Base-by-base conservation (phyloP, 2,888 invertebrate genomes). In the Tortrix viridana region DNA sequence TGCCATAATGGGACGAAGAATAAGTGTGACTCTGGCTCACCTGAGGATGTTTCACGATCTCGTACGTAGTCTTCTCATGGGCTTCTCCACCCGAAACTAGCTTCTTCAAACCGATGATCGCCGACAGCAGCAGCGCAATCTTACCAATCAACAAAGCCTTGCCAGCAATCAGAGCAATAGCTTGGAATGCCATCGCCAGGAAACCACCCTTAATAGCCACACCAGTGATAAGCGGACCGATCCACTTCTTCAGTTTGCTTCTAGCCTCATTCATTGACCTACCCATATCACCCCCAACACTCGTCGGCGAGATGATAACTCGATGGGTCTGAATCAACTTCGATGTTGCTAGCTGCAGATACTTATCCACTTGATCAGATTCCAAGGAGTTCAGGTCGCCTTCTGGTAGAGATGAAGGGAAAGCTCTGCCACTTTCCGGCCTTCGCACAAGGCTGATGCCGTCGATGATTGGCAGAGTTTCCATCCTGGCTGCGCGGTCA, bases 1-100 rank as follows among this genome's bases (percentile, higher is more conserved):
- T 93, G 53, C 95, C 95, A 71, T 94, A 95, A 74, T 95, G 94
- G 55, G 94, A 93, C 5, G 95, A 93, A 1, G 96, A 95, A 77
- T 96, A 96, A 5, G 95, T 94, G 77, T 96, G 96, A 72, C 94
- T 94, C 79, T 96, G 95, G 54, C 95, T 95, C 59, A 96, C 94
- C 76, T 96, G 95, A n/a, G 97, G 97, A 84, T 96, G 95, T 81
- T 97, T 97, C 58, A 97, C 95, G 71, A 97, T 96, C 86, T 97
- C 97, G 71, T 96, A 95, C 5, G 96, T 96, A 0, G 96, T 96
- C 83, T 96, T 96, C 75, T 96, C 96, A 65, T 95, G 94, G 18
- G 94, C 94, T 67, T 95, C 95, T 54, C 93, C 92, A 20, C 89
- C 85, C 5, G 94, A 94, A 26, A 97, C 94, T 37, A 97, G 88